Percentiles rank a stretch among this genome's conserved stretches.
Conservation (phyloP, 2,113 vertebrate genomes). For the Anoura caudifer region DNA sequence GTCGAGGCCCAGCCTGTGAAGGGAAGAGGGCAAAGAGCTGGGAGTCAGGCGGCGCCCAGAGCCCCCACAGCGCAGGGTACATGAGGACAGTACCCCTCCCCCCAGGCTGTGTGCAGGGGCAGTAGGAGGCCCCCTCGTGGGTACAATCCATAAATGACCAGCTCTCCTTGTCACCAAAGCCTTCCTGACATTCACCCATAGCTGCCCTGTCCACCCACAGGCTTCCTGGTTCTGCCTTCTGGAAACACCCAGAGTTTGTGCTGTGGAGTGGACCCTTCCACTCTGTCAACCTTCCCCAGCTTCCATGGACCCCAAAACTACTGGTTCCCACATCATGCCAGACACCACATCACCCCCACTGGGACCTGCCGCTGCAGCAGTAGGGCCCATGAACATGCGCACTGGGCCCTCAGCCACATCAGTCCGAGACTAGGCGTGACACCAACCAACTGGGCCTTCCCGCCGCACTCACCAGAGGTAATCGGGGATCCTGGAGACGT, state of each 20-base stretch:
- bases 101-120: not conserved
- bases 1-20: constrained; percentile 92
- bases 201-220: not conserved
- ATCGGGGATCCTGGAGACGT: constrained; percentile 92
- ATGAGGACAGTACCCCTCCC: not conserved
- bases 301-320: too few species aligned
- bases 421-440: not conserved
- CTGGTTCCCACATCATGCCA: not conserved
- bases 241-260: not conserved
- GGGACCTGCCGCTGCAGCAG: not conserved
- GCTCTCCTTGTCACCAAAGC: not conserved
- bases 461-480: constrained; percentile 91
- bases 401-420: not conserved
- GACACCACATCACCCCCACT: accelerated
- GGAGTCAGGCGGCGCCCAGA: not conserved
- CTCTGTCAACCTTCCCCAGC: not conserved
- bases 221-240: not conserved
- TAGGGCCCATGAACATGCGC: not conserved
- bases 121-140: not conserved
- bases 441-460: too few species aligned
- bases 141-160: not conserved
- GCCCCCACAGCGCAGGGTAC: not conserved
- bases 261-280: not conserved
- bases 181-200: not conserved
- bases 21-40: not conserved